Percentiles rank a stretch among this genome's conserved stretches.
Conservation (phyloP, 2,888 invertebrate species). For the Gasteruption jaculator region DNA sequence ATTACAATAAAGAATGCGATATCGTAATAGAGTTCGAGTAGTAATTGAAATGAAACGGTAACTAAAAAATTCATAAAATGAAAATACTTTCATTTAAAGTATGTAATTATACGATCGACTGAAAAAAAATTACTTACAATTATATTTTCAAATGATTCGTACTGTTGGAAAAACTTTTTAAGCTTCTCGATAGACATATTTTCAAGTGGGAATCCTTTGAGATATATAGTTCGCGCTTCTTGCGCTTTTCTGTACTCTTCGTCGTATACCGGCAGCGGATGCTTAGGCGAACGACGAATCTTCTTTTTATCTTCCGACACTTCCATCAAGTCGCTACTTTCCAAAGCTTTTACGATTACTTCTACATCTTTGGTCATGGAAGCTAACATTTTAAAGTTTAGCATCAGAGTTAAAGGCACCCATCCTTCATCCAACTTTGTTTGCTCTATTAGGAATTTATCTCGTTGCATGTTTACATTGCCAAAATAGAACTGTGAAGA, state of each 20-base stretch:
- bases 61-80: conserved; percentile 1
- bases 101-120: neutral
- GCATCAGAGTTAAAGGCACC: conserved; percentile 79
- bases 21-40: neutral
- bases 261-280: conserved; percentile 78
- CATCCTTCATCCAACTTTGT: conserved; percentile 84
- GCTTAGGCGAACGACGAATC: conserved; percentile 68
- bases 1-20: conserved; percentile 1
- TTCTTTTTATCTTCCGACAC: conserved; percentile 66
- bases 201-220: conserved; percentile 78
- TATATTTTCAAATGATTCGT: conserved; percentile 55
- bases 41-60: neutral
- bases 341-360: conserved; percentile 70
- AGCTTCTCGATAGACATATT: conserved; percentile 65
- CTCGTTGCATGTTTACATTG: conserved; percentile 85
- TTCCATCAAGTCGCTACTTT: conserved; percentile 63
- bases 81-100: neutral
- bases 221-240: conserved; percentile 73
- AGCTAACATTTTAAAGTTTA: conserved; percentile 84
- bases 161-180: conserved; percentile 67
- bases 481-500: conserved; percentile 71
- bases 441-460: conserved; percentile 89
- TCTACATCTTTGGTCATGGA: conserved; percentile 65
- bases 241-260: conserved; percentile 79
- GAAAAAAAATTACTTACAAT: conserved; percentile 37